Conservation (phyloP, 2,797 vertebrate species). For the Hemibagrus guttatus region DNA sequence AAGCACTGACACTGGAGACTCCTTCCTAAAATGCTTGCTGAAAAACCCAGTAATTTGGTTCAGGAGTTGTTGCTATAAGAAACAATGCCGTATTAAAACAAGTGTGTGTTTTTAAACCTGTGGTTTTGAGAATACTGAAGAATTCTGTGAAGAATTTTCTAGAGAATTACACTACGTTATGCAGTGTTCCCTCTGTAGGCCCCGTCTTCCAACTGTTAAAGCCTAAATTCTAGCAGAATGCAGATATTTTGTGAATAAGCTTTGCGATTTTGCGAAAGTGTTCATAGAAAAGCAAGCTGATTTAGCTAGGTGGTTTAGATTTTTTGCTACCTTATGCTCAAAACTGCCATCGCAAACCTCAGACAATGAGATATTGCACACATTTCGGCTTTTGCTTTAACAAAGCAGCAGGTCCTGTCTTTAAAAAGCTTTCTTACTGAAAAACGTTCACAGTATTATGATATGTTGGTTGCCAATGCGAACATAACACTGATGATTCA, state of each 20-base stretch:
- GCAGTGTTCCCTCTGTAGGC: not conserved
- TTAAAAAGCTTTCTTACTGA: not conserved
- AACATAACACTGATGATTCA: constrained; percentile 18
- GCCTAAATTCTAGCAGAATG: not conserved
- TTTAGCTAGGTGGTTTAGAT: not conserved
- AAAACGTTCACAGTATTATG: not conserved
- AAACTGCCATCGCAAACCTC: not conserved
- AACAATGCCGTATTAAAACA: not conserved
- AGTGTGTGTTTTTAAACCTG: not conserved
- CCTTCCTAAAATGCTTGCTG: too few species aligned
- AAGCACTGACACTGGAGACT: too few species aligned
- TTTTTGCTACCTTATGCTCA: not conserved
- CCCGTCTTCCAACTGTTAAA: not conserved
- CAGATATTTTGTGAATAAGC: not conserved
- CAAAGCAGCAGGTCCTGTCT: not conserved
- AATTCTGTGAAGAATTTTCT: too few species aligned
- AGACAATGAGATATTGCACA: too few species aligned
- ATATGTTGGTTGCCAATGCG: constrained; percentile 8
- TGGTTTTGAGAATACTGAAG: not conserved
- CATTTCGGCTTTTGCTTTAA: not conserved
- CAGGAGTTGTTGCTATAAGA: not conserved
- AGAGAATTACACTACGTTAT: too few species aligned
- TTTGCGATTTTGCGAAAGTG: not conserved
- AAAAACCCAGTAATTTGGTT: too few species aligned
- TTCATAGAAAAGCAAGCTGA: not conserved